phyloP scores from a whole-genome alignment of 2,113 vertebrate genomes.

The Gallinago paraguaiae region DNA sequence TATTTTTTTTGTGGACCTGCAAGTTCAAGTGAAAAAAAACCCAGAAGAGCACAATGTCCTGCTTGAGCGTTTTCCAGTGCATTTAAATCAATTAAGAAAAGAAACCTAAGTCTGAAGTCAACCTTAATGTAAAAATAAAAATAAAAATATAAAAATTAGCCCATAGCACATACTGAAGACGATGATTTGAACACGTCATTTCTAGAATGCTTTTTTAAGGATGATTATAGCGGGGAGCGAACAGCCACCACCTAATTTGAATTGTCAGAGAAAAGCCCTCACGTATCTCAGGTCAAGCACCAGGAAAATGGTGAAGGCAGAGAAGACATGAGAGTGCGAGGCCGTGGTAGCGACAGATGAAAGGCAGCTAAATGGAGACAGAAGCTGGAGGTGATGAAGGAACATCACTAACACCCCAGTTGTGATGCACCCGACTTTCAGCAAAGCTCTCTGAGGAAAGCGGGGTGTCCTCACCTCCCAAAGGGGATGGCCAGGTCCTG shows the following conservation, averaged over 20 bases:
- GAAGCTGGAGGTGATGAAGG: not conserved
- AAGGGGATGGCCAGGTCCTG: not conserved
- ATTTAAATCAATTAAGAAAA: not conserved
- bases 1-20: not conserved
- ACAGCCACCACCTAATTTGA: not conserved
- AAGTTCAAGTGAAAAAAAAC: accelerated
- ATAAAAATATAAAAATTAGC: too few relatives aligned
- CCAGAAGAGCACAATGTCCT: not conserved
- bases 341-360: too few relatives aligned
- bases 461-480: not conserved
- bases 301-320: not conserved
- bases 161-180: not conserved
- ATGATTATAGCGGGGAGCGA: not conserved
- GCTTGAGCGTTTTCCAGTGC: not conserved
- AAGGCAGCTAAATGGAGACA: not conserved
- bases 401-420: not conserved
- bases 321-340: accelerated
- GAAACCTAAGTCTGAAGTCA: not conserved
- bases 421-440: accelerated
- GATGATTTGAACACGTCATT: accelerated
- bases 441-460: not conserved
- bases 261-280: not conserved
- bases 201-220: not conserved
- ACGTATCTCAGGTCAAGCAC: accelerated
- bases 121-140: not conserved